A percentile compares a stretch with the other conserved stretches of the same genome.
These are phyloP conservation scores for Adrianichthys oophorus DNA, from an alignment of 2,797 vertebrate species.

Conservation along the genomic window DNA sequence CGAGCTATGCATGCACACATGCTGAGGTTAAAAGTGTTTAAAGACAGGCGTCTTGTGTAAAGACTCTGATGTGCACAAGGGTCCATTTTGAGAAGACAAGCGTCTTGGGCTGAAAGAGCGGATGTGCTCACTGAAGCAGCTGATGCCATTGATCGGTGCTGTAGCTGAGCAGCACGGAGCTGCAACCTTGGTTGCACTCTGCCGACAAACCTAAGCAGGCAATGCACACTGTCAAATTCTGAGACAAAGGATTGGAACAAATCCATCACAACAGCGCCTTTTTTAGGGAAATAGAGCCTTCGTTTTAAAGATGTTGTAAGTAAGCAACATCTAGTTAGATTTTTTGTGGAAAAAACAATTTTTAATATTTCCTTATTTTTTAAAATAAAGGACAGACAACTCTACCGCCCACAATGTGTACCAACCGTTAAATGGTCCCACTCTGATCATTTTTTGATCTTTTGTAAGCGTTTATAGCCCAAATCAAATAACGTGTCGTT, in stretches of 20 bases:
- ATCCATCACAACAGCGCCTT: not conserved
- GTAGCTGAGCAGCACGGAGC: slow-evolving; percentile 29
- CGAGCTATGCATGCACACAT: not conserved
- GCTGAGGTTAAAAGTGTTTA: not conserved
- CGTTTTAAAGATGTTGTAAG: no score
- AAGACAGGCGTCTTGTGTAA: not conserved
- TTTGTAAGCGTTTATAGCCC: no score
- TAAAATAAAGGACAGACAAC: no score
- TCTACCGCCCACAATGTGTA: no score
- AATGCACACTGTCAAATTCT: slow-evolving; percentile 6
- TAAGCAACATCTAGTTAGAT: no score
- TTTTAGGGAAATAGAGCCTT: not conserved
- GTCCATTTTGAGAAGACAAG: slow-evolving; percentile 8
- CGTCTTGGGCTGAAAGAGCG: slow-evolving; percentile 17
- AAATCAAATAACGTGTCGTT: no score
- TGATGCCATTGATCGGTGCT: slow-evolving; percentile 39
- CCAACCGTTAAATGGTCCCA: no score
- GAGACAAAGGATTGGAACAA: slow-evolving; percentile 10
- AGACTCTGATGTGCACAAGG: slow-evolving; percentile 2
- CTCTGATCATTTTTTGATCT: no score
- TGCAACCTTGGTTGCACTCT: slow-evolving; percentile 20
- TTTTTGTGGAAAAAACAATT: no score
- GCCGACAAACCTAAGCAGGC: slow-evolving; percentile 20
- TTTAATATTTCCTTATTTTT: no score
- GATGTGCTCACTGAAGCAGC: slow-evolving; percentile 34